These are phyloP conservation scores for Tragelaphus imberbis DNA, from an alignment of 2,113 vertebrate species.

Conservation along the genomic window DNA sequence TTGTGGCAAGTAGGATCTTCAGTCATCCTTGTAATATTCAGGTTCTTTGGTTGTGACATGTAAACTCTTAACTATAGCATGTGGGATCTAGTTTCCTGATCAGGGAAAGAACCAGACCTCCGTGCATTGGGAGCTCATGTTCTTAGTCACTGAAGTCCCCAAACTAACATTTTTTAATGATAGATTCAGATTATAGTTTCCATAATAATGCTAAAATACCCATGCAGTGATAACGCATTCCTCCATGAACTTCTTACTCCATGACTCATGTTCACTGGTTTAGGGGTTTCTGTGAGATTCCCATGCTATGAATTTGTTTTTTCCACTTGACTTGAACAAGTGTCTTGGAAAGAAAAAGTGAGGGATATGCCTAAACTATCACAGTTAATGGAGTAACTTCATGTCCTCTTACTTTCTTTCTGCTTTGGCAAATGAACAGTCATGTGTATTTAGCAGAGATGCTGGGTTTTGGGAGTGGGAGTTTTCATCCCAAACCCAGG, in stretches of 20 bases:
- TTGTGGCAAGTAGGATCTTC: not conserved
- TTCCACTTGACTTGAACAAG: not conserved
- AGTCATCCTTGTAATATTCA: not conserved
- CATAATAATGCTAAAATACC: not conserved
- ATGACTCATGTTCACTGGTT: not conserved
- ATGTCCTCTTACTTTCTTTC: not conserved
- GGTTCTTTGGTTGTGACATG: not conserved
- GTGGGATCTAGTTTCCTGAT: not conserved
- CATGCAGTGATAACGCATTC: not conserved
- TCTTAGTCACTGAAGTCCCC: not conserved
- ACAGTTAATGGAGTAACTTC: not conserved
- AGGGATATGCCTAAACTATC: not conserved
- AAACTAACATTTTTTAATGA: not conserved
- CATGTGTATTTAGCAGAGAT: too few species aligned
- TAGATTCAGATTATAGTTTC: not conserved
- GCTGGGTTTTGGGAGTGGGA: fast-evolving
- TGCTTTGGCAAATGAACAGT: not conserved
- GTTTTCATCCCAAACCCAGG: not conserved
- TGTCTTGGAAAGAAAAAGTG: not conserved
- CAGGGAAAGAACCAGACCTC: not conserved
- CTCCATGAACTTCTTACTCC: not conserved
- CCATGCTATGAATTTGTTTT: not conserved
- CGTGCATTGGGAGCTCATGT: not conserved
- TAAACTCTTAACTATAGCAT: not conserved
- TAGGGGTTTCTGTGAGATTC: not conserved